Evolutionary conservation across 2,113 vertebrate species (phyloP), one percentile per base, ranked within the genome.

Genomic region (Agapornis roseicollis): DNA sequence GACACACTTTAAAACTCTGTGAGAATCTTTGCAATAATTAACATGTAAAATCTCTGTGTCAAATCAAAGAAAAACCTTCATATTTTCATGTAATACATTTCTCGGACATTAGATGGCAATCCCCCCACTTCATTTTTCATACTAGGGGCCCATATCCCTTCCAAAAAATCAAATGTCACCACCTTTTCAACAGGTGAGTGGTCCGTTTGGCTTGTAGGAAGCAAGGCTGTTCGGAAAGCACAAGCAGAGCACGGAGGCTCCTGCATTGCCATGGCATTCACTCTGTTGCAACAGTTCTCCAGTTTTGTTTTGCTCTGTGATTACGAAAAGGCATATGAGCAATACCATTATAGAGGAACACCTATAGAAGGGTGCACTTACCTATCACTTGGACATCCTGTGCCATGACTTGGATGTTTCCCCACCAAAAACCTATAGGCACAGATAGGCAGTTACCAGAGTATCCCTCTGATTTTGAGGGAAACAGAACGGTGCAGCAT

Each of bases 41-140:
- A 92, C 77, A 74, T 9, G 66, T 89, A 70, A 89, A 86, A 95
- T 84, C 52, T 80, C 80, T 61, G 52, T 46, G 41, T 90, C 61
- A 65, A 79, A 94, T 79, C 61, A 86, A 90, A 92, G 90, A 85
- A 95, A 96, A 95, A 88, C 80, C 93, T 96, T 93, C 92, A 79
- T 91, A 81, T 94, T 96, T 96, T 80, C 96, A 96, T 96, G 96
- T 97, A 97, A 95, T 97, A 96, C 96, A 97, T 90, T 94, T 87
- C 94, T 96, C 3, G 77, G 95, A 96, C 96, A 97, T 96, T 97
- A 97, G 96, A 96, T 96, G 96, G 96, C 96, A 97, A 97, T 97
- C 96, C 96, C 96, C 96, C 96, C 92, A 93, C 96, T 96, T 65
- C 10, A 85, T 92, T 96, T 96, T 85, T 95, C 73, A 90, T 61